phyloP scores from a whole-genome alignment of 2,797 vertebrate genomes.

The Chiloscyllium punctatum region DNA sequence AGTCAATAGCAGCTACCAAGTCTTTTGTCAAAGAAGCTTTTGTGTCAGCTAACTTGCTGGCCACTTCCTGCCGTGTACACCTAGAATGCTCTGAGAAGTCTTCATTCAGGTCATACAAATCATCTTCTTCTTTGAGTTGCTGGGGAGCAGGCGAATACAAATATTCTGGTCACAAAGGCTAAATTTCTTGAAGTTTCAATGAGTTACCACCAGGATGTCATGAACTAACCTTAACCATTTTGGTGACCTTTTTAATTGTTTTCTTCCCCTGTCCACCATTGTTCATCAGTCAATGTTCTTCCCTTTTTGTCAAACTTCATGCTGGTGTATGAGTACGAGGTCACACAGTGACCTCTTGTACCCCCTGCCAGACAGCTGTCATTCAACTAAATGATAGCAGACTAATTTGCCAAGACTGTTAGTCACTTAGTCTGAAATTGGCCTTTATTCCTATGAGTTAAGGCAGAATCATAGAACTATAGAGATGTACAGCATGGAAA shows the following conservation, averaged over 20 bases:
- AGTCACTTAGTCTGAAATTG: not conserved
- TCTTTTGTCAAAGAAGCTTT: not conserved
- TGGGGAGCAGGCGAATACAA: not conserved
- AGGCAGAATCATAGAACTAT: not conserved
- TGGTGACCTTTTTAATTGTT: not conserved
- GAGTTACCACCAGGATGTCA: not conserved
- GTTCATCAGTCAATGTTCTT: not conserved
- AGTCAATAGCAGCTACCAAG: not conserved
- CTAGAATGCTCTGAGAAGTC: not conserved
- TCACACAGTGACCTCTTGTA: not conserved
- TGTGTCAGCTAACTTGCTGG: not conserved
- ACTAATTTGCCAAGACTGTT: not conserved
- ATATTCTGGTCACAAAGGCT: not conserved
- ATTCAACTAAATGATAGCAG: not conserved
- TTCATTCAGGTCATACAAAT: not conserved
- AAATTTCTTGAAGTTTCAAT: not conserved
- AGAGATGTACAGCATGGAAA: too few relatives aligned
- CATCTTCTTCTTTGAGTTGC: not conserved
- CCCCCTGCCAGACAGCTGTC: not conserved
- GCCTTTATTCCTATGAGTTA: not conserved
- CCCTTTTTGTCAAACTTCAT: not conserved
- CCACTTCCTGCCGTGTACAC: not conserved
- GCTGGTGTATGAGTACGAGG: not conserved
- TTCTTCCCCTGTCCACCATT: not conserved
- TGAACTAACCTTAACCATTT: not conserved